Evolutionary conservation across 2,113 vertebrate genomes (phyloP).

Genomic region (Sterrhoptilus dennistouni): DNA sequence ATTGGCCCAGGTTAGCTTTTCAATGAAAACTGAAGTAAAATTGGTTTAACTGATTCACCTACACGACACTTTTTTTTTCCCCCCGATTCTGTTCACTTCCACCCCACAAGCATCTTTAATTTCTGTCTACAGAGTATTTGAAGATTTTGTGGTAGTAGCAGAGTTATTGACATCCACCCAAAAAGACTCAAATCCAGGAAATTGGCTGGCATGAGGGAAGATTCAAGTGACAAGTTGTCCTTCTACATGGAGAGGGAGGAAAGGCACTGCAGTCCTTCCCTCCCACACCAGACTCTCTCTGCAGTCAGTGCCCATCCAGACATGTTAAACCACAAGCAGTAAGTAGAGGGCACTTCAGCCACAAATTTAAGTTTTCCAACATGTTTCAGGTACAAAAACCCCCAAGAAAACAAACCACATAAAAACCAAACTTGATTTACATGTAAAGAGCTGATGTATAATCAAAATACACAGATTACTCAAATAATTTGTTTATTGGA

Average conservation of each 20-base stretch:
- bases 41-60: slow-evolving; percentile 38
- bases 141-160: slow-evolving; percentile 80
- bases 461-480: slow-evolving; percentile 61
- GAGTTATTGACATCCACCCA: slow-evolving; percentile 81
- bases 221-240: slow-evolving; percentile 66
- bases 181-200: slow-evolving; percentile 78
- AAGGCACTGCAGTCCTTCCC: background rate
- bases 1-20: background rate
- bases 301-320: slow-evolving; percentile 18
- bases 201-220: slow-evolving; percentile 77
- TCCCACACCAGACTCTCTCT: background rate
- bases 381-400: background rate
- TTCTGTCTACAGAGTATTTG: slow-evolving; percentile 84
- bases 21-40: slow-evolving; percentile 6
- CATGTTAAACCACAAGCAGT: background rate
- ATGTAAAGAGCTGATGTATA: slow-evolving; percentile 66
- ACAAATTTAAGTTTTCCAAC: slow-evolving; percentile 52
- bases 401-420: background rate
- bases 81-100: slow-evolving; percentile 62
- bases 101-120: slow-evolving; percentile 76
- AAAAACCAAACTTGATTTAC: background rate
- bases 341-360: slow-evolving; percentile 51
- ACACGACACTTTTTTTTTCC: background rate
- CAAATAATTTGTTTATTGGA: slow-evolving; percentile 68
- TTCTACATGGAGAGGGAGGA: background rate